Evolutionary conservation across 2,113 vertebrate species (phyloP).

Genomic region (Rafetus swinhoei): DNA sequence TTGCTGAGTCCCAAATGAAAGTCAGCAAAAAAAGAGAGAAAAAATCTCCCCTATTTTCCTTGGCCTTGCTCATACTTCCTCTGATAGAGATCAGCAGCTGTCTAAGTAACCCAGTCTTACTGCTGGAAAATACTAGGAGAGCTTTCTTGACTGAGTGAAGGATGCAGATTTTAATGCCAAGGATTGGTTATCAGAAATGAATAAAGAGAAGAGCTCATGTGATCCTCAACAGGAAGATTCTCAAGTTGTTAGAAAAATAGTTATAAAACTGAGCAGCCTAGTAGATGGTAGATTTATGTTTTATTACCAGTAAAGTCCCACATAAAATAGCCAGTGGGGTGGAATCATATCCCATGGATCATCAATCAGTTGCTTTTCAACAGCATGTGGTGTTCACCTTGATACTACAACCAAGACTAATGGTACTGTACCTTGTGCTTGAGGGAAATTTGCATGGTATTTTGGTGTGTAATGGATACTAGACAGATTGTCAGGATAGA

Average conservation of each 20-base stretch:
- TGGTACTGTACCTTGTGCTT: conserved; percentile 6
- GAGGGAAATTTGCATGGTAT: conserved; percentile 51
- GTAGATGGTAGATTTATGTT: conserved; percentile 64
- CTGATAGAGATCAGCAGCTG: neutral
- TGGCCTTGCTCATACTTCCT: neutral
- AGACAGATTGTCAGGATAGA: conserved; percentile 61
- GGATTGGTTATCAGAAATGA: conserved; percentile 56
- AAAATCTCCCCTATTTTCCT: neutral
- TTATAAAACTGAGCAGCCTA: conserved; percentile 61
- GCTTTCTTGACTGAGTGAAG: neutral
- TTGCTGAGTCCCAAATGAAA: neutral
- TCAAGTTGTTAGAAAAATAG: conserved; percentile 65
- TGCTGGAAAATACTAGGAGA: neutral
- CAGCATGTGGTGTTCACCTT: conserved; percentile 14
- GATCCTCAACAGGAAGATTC: conserved; percentile 62
- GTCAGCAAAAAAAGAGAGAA: neutral
- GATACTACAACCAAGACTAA: conserved; percentile 53
- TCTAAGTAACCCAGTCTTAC: neutral
- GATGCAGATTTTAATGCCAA: conserved; percentile 29
- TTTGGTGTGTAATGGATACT: conserved; percentile 50
- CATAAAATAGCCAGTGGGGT: conserved; percentile 59
- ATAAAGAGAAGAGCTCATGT: conserved; percentile 38
- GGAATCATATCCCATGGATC: conserved; percentile 59
- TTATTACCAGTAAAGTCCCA: conserved; percentile 47
- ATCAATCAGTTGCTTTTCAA: conserved; percentile 62